These are phyloP conservation scores for Archips crataeganus DNA, from an alignment of 2,888 invertebrate species.

Conservation along the genomic window DNA sequence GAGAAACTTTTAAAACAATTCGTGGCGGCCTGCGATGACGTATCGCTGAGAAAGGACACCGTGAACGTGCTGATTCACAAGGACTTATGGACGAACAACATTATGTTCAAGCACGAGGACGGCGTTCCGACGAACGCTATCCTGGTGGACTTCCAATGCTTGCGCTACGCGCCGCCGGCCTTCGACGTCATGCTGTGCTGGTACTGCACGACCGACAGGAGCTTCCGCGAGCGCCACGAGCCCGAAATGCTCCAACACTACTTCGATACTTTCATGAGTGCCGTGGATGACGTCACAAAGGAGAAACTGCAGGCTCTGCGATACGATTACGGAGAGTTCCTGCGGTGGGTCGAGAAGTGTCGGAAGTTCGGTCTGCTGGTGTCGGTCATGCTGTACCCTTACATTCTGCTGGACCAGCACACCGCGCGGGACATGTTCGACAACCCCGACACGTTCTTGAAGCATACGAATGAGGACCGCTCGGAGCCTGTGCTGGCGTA, in stretches of 20 bases:
- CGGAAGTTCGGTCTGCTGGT: conserved; percentile 47
- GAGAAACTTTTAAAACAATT: conserved; percentile 52
- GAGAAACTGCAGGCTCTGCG: conserved; percentile 49
- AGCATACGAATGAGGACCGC: conserved; percentile 22
- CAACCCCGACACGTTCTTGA: conserved; percentile 21
- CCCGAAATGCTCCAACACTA: conserved; percentile 31
- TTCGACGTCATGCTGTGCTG: conserved; percentile 69
- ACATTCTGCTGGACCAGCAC: conserved; percentile 26
- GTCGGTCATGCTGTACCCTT: conserved; percentile 33
- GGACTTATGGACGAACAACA: conserved; percentile 75
- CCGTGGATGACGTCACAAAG: conserved; percentile 55
- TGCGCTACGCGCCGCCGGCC: conserved; percentile 71
- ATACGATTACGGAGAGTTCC: conserved; percentile 45
- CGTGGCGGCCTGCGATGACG: conserved; percentile 59
- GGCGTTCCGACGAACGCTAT: conserved; percentile 60
- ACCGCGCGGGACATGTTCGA: conserved; percentile 24
- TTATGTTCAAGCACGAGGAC: conserved; percentile 68
- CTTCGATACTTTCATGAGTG: conserved; percentile 57
- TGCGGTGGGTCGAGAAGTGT: conserved; percentile 46
- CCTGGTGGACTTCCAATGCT: conserved; percentile 71
- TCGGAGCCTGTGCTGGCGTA: conserved; percentile 30
- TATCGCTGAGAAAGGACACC: conserved; percentile 57
- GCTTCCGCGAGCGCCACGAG: conserved; percentile 63
- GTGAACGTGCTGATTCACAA: conserved; percentile 72
- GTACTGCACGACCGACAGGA: conserved; percentile 62